These are phyloP conservation scores for Dioctria rufipes DNA, from an alignment of 2,888 invertebrate species.

Conservation along the genomic window DNA sequence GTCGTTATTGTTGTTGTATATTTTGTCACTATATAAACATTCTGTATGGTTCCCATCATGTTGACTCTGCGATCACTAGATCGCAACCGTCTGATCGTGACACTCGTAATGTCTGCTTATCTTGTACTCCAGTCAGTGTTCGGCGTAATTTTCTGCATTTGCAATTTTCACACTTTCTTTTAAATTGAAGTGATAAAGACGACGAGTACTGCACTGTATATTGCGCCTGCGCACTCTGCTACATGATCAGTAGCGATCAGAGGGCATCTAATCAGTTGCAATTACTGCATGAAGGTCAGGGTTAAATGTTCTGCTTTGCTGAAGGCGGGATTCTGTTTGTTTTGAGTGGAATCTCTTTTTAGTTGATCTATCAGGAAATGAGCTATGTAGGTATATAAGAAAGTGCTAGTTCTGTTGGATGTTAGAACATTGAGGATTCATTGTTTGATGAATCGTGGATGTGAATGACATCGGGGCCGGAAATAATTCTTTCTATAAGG, in stretches of 20 bases:
- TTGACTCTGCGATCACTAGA: neutral
- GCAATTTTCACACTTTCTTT: constrained; percentile 9
- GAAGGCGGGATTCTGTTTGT: constrained; percentile 1
- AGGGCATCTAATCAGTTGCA: constrained; percentile 45
- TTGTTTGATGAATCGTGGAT: no score
- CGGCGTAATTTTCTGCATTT: constrained; percentile 30
- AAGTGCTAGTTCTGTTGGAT: no score
- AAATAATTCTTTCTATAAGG: no score
- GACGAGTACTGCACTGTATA: neutral
- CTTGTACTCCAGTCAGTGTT: neutral
- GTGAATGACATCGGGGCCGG: no score
- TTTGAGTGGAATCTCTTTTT: no score
- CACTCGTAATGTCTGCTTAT: neutral
- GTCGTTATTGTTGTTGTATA: neutral
- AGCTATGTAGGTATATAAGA: no score
- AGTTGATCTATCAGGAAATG: no score
- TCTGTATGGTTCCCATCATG: neutral
- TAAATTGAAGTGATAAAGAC: neutral
- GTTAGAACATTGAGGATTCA: no score
- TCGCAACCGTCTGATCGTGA: neutral
- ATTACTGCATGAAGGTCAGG: constrained; percentile 52
- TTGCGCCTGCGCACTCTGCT: neutral
- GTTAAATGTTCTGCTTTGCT: constrained; percentile 47
- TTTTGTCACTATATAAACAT: neutral
- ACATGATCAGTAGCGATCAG: constrained; percentile 39